Evolutionary conservation across 1,140 invertebrate genomes (phyloP).

Genomic region (Aporrectodea caliginosa): DNA sequence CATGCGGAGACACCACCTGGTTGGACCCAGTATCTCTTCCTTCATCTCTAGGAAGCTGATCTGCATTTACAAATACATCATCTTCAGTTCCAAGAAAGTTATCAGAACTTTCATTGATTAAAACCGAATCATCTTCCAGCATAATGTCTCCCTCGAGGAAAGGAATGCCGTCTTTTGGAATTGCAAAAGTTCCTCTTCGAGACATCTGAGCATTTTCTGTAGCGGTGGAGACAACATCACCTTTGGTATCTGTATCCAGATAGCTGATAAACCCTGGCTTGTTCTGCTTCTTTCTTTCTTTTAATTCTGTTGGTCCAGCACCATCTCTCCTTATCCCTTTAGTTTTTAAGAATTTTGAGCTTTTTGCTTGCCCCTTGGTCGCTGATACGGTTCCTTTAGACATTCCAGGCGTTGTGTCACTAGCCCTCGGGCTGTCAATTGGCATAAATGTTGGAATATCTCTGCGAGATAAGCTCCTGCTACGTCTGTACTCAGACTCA

Average conservation of each 20-base stretch:
- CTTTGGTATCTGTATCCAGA: too few species aligned
- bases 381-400: not conserved
- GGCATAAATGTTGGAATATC: not conserved
- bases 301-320: too few species aligned
- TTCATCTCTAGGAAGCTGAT: too few species aligned
- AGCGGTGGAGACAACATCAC: too few species aligned
- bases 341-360: not conserved
- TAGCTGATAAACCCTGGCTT: too few species aligned
- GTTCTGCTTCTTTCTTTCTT: too few species aligned
- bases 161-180: not conserved
- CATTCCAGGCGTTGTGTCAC: not conserved
- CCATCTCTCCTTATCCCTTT: too few species aligned
- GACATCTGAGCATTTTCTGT: not conserved
- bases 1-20: too few species aligned
- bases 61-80: too few species aligned
- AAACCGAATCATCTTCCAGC: not conserved
- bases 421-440: not conserved
- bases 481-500: not conserved
- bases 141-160: not conserved
- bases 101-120: not conserved
- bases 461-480: not conserved
- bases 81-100: too few species aligned
- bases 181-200: not conserved
- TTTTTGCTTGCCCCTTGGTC: not conserved
- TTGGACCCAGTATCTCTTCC: too few species aligned